Conservation (phyloP, 2,797 vertebrate species). For the Acipenser oxyrinchus region DNA sequence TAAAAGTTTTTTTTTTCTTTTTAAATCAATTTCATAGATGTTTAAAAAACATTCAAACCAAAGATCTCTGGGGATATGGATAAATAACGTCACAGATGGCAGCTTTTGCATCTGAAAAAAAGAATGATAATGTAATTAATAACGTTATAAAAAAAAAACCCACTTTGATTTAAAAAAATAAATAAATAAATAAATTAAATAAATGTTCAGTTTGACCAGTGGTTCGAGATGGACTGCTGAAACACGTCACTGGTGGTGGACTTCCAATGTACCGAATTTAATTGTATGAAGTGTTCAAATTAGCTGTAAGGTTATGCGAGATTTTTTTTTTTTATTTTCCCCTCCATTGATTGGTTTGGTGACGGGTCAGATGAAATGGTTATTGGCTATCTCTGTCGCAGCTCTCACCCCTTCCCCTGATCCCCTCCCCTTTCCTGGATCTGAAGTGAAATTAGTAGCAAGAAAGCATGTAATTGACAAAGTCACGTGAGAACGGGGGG, state of each 20-base stretch:
- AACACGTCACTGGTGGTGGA: not conserved
- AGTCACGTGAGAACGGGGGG: constrained; percentile 87
- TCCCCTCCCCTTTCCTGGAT: constrained; percentile 33
- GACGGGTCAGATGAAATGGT: constrained; percentile 53
- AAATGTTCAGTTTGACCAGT: constrained; percentile 19
- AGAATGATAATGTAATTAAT: too few species aligned
- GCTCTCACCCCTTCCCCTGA: constrained; percentile 12
- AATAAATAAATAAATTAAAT: too few species aligned
- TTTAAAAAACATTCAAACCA: too few species aligned
- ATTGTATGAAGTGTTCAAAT: constrained; percentile 43
- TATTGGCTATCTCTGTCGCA: constrained; percentile 60
- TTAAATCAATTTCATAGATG: too few species aligned
- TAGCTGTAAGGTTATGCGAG: constrained; percentile 34
- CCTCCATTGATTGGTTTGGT: constrained; percentile 63
- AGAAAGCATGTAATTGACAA: constrained; percentile 90
- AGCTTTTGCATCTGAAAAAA: too few species aligned
- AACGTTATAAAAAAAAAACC: too few species aligned
- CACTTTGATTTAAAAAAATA: too few species aligned
- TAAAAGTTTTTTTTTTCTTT: too few species aligned
- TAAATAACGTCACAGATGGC: too few species aligned
- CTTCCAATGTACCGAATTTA: constrained; percentile 9
- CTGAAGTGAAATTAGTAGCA: constrained; percentile 67
- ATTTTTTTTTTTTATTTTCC: not conserved
- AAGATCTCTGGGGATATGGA: too few species aligned
- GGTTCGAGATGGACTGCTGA: not conserved